Conservation (phyloP, 2,888 invertebrate species). For the Petrolisthes cinctipes region DNA sequence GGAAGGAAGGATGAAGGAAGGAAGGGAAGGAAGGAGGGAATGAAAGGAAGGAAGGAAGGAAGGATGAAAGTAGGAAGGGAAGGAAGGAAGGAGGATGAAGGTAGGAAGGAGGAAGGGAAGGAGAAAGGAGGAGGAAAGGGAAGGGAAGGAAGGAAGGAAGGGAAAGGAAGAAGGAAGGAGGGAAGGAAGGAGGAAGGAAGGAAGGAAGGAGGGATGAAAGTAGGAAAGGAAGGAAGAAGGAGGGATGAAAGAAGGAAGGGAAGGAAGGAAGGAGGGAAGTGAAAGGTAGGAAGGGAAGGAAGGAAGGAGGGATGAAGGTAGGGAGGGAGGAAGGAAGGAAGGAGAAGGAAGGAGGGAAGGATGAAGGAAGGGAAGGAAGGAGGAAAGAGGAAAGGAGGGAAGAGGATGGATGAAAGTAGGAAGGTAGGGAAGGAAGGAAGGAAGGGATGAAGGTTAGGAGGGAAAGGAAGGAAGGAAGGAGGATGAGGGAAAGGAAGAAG, state of each 20-base stretch:
- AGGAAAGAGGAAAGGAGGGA: constrained; percentile 20
- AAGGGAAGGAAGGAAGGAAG: too few relatives aligned
- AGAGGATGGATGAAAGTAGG: constrained; percentile 9
- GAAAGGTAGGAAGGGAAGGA: background rate
- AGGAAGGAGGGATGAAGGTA: background rate
- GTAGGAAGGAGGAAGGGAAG: background rate
- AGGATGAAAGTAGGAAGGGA: background rate
- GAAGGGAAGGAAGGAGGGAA: too few relatives aligned
- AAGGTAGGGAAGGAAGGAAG: constrained; percentile 8
- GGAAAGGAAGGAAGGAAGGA: background rate
- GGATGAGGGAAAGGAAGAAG: background rate
- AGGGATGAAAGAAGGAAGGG: background rate
- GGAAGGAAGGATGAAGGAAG: too few relatives aligned
- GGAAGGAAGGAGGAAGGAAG: background rate
- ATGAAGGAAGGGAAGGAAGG: constrained; percentile 4
- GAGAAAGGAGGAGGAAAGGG: background rate
- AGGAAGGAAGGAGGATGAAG: background rate
- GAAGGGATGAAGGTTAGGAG: background rate
- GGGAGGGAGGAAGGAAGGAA: constrained; percentile 11
- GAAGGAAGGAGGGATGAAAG: background rate
- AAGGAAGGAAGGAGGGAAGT: background rate
- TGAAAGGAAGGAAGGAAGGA: too few relatives aligned
- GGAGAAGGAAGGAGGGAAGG: constrained; percentile 18
- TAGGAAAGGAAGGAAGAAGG: background rate
- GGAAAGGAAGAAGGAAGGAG: background rate